Evolutionary conservation across 2,113 vertebrate genomes (phyloP).

Genomic region (Morone chrysops): DNA sequence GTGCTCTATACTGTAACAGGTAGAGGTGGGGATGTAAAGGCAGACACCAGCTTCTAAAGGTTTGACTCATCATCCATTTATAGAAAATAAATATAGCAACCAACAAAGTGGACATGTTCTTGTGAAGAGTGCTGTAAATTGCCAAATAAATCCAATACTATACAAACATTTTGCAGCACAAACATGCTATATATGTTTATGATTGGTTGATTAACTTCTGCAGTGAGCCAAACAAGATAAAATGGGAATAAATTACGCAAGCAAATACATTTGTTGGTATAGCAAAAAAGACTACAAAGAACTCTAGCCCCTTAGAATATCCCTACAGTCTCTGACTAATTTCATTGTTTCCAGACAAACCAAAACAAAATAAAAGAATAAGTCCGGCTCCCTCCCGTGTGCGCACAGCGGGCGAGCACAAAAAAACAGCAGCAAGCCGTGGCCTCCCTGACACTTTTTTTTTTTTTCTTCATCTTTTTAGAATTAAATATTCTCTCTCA

Average conservation of each 20-base stretch:
- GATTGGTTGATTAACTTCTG: slow-evolving; percentile 2
- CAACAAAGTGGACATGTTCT: slow-evolving; percentile 4
- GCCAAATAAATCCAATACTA: neutral
- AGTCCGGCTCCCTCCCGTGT: slow-evolving; percentile 49
- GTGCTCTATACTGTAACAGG: neutral
- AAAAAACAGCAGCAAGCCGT: slow-evolving; percentile 33
- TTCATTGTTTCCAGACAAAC: slow-evolving; percentile 66
- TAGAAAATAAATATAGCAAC: neutral
- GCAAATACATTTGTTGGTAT: slow-evolving; percentile 61
- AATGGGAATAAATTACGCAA: slow-evolving; percentile 55
- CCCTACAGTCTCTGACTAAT: slow-evolving; percentile 40
- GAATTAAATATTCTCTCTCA: slow-evolving; percentile 84
- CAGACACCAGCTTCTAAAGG: neutral
- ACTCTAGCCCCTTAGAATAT: slow-evolving; percentile 23
- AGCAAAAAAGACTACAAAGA: slow-evolving; percentile 50
- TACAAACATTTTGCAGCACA: neutral
- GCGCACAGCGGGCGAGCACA: slow-evolving; percentile 61
- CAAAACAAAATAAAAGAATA: slow-evolving; percentile 58
- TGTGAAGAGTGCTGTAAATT: slow-evolving; percentile 16
- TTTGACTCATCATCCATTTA: slow-evolving; percentile 36
- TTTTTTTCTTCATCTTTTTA: slow-evolving; percentile 62
- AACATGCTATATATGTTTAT: neutral
- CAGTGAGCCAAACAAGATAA: slow-evolving; percentile 24
- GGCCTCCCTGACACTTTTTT: slow-evolving; percentile 61
- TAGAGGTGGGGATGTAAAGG: slow-evolving; percentile 12